Conservation (phyloP, 2,113 vertebrate genomes). For the Ictalurus punctatus region DNA sequence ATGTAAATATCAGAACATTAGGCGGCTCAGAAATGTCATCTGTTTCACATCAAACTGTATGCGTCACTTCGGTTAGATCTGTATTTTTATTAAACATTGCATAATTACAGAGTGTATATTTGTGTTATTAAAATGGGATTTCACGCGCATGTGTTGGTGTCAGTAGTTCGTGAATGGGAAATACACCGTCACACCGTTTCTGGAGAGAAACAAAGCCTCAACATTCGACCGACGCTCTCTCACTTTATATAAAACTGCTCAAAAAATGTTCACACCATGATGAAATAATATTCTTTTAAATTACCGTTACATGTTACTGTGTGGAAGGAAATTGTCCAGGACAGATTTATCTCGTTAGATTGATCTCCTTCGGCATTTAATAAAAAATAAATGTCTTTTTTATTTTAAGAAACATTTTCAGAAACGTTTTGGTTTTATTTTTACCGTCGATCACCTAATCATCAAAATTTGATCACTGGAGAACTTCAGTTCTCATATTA, state of each 20-base stretch:
- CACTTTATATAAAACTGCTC: background rate
- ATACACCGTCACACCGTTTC: background rate
- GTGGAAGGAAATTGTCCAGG: background rate
- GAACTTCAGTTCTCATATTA: conserved; percentile 56
- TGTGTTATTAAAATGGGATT: background rate
- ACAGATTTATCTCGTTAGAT: background rate
- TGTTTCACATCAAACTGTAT: background rate
- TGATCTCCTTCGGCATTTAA: background rate
- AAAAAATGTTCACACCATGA: background rate
- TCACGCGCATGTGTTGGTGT: background rate
- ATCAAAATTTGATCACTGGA: conserved; percentile 53
- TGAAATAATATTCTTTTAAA: background rate
- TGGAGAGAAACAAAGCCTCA: background rate
- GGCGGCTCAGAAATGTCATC: background rate
- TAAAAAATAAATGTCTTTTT: too few relatives aligned
- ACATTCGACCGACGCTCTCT: background rate
- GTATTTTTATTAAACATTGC: background rate
- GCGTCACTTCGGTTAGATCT: background rate
- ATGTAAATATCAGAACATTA: background rate
- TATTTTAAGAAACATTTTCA: background rate
- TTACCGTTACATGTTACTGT: background rate
- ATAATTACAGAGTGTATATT: background rate
- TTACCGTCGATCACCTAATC: background rate
- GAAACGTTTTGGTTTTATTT: conserved; percentile 24
- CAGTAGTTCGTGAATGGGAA: background rate